Percentiles rank a stretch among this genome's conserved stretches.
phyloP scores from a whole-genome alignment of 2,113 vertebrate species.

The Chitala chitala region DNA sequence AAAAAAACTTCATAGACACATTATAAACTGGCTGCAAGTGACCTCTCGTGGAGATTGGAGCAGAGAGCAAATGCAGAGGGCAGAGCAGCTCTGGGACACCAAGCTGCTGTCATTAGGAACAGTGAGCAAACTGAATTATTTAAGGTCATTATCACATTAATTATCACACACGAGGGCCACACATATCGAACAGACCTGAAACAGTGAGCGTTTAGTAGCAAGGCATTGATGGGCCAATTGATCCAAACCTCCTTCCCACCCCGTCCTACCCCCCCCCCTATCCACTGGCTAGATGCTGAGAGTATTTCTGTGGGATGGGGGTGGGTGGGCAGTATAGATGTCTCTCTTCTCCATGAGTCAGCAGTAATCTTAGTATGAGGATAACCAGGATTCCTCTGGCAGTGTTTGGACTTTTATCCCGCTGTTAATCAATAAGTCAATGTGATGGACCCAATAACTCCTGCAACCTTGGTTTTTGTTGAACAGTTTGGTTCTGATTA shows the following conservation, averaged over 20 bases:
- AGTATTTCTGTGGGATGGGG: conserved; percentile 23
- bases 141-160: conserved; percentile 32
- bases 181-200: conserved; percentile 24
- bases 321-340: background rate
- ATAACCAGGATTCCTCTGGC: background rate
- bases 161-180: conserved; percentile 25
- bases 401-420: conserved; percentile 13
- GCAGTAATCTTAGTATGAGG: background rate
- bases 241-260: conserved; percentile 6
- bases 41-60: conserved; percentile 23
- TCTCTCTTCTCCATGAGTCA: conserved; percentile 25
- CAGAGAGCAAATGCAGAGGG: conserved; percentile 19
- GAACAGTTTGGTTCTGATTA: conserved; percentile 18
- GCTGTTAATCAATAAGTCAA: conserved; percentile 23
- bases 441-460: conserved; percentile 13
- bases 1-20: conserved; percentile 48
- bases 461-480: conserved; percentile 7
- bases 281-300: no score
- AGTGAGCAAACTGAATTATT: conserved; percentile 27
- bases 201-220: background rate
- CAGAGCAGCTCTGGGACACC: conserved; percentile 3
- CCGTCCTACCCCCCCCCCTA: conserved; percentile 10
- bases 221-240: conserved; percentile 25
- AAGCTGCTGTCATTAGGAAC: background rate
- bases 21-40: conserved; percentile 39